Percentiles rank a stretch among this genome's conserved stretches.
These are phyloP conservation scores for Emys orbicularis DNA, from an alignment of 2,797 vertebrate genomes.

Conservation along the genomic window DNA sequence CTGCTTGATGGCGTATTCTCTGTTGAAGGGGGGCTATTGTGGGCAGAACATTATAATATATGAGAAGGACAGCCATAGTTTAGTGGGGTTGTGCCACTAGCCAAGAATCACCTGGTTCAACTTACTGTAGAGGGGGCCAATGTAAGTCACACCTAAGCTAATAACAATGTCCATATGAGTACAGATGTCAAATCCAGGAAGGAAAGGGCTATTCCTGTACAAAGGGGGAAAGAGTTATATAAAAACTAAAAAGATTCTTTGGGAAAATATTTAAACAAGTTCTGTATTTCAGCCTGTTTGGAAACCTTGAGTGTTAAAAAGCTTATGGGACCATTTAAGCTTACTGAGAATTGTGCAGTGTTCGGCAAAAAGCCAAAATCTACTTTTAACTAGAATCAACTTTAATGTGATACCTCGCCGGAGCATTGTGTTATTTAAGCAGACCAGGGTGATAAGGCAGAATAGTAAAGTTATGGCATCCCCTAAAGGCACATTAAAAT, in stretches of 20 bases:
- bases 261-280: background rate
- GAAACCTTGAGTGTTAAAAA: slow-evolving; percentile 61
- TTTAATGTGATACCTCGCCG: slow-evolving; percentile 59
- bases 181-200: background rate
- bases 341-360: slow-evolving; percentile 54
- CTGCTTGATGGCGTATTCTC: slow-evolving; percentile 32
- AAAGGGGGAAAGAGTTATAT: background rate
- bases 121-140: background rate
- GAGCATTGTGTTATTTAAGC: slow-evolving; percentile 61
- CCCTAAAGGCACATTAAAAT: slow-evolving; percentile 65
- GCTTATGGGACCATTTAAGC: slow-evolving; percentile 30
- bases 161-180: background rate
- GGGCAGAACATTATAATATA: slow-evolving; percentile 5
- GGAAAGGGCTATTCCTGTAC: background rate
- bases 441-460: slow-evolving; percentile 47
- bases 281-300: background rate
- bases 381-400: slow-evolving; percentile 56
- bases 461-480: slow-evolving; percentile 35
- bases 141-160: background rate
- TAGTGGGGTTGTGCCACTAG: background rate
- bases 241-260: background rate
- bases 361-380: slow-evolving; percentile 66
- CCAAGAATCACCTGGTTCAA: background rate
- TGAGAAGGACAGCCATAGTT: background rate
- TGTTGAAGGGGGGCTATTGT: background rate